A percentile compares a stretch with the other conserved stretches of the same genome.
Conservation (phyloP, 2,888 invertebrate genomes). For the Hemicrepidius hirtus region DNA sequence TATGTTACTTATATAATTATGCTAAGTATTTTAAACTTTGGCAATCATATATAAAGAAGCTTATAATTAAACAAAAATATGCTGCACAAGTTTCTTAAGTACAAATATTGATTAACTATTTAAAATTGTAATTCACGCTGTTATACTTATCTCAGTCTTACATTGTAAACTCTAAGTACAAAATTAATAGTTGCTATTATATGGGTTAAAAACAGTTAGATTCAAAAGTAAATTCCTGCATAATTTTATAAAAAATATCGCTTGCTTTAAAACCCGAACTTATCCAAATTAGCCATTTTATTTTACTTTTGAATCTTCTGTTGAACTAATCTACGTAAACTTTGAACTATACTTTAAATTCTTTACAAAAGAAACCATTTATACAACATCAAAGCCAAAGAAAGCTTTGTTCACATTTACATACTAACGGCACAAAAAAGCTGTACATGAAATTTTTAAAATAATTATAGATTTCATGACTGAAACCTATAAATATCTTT, state of each 20-base stretch:
- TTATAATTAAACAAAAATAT: slow-evolving; percentile 6
- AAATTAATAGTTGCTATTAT: slow-evolving; percentile 33
- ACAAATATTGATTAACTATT: slow-evolving; percentile 29
- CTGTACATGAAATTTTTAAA: slow-evolving; percentile 40
- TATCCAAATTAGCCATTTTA: slow-evolving; percentile 1
- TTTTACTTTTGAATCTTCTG: slow-evolving; percentile 41
- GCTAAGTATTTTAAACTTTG: slow-evolving; percentile 29
- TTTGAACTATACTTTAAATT: slow-evolving; percentile 45
- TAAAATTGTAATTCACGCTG: slow-evolving; percentile 22
- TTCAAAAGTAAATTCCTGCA: slow-evolving; percentile 29
- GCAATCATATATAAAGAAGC: slow-evolving; percentile 29
- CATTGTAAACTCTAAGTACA: slow-evolving; percentile 37
- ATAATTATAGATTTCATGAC: not conserved
- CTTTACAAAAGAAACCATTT: slow-evolving; percentile 50
- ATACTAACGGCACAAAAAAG: slow-evolving; percentile 42
- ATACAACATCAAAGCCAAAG: slow-evolving; percentile 47
- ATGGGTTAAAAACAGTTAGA: slow-evolving; percentile 16
- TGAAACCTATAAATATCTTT: slow-evolving; percentile 12
- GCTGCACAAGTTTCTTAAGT: slow-evolving; percentile 26
- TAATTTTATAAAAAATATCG: slow-evolving; percentile 41
- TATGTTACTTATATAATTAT: slow-evolving; percentile 19
- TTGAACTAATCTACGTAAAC: slow-evolving; percentile 39
- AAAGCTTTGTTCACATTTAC: slow-evolving; percentile 46
- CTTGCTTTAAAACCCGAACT: slow-evolving; percentile 1
- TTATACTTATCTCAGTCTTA: slow-evolving; percentile 45